phyloP scores from a whole-genome alignment of 2,113 vertebrate genomes.

The Ariopsis seemanni region DNA sequence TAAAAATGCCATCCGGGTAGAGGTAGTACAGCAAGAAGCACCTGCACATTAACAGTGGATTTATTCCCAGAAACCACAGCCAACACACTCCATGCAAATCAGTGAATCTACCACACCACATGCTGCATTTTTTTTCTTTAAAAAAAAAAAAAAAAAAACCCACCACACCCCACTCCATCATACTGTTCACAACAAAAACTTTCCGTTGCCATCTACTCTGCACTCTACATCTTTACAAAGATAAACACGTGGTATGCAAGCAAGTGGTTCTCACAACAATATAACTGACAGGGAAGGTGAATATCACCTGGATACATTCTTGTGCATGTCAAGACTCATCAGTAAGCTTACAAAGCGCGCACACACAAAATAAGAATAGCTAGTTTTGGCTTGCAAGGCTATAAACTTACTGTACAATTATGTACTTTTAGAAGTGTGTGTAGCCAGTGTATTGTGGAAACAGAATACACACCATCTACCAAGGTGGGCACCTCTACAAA shows the following conservation, averaged over 20 bases:
- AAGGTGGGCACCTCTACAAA: slow-evolving; percentile 15
- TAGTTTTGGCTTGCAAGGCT: neutral
- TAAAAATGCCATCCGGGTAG: neutral
- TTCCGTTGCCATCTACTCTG: neutral
- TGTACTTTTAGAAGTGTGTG: neutral
- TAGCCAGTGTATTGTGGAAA: neutral
- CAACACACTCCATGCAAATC: neutral
- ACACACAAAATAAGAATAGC: neutral
- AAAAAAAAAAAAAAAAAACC: too few relatives aligned
- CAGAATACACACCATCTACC: neutral
- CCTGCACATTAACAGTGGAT: neutral
- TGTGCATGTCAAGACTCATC: neutral
- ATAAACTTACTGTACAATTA: neutral
- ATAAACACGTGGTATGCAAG: neutral
- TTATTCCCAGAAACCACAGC: neutral
- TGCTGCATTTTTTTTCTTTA: neutral
- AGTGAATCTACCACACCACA: neutral
- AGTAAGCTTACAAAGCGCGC: neutral
- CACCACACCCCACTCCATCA: neutral
- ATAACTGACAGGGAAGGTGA: neutral
- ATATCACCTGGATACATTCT: neutral
- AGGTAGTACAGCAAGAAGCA: neutral
- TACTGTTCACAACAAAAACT: neutral
- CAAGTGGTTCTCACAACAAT: neutral
- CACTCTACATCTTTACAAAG: neutral